phyloP scores from a whole-genome alignment of 2,888 invertebrate genomes.

The Mayetiola destructor region DNA sequence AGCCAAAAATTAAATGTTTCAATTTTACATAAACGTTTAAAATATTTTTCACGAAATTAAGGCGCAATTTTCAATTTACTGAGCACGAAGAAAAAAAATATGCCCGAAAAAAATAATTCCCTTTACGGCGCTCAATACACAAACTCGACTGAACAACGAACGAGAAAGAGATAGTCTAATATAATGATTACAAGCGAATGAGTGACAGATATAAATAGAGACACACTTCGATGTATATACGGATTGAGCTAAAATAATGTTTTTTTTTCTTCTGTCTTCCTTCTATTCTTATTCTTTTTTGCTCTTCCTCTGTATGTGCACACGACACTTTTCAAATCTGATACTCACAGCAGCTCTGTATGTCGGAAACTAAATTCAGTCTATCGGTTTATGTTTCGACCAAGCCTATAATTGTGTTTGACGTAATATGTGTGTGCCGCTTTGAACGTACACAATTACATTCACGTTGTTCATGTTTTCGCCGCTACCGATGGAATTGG shows the following conservation, averaged over 20 bases:
- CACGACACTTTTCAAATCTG: constrained; percentile 10
- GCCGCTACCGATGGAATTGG: too few species aligned
- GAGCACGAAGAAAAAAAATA: background rate
- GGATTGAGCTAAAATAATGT: background rate
- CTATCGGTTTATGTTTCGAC: constrained; percentile 10
- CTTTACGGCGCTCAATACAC: background rate
- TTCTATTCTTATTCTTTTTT: background rate
- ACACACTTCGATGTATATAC: background rate
- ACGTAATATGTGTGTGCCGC: background rate
- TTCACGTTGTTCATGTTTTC: too few species aligned
- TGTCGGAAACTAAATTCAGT: constrained; percentile 11
- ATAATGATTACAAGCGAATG: background rate
- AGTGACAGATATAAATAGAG: too few species aligned
- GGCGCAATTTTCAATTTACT: background rate
- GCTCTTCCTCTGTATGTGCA: background rate
- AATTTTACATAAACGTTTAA: background rate
- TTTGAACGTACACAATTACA: background rate
- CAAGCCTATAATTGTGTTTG: constrained; percentile 9
- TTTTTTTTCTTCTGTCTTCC: background rate
- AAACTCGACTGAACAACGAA: background rate
- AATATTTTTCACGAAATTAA: constrained; percentile 1
- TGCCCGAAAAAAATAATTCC: background rate
- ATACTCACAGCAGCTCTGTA: constrained; percentile 12
- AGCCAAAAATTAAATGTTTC: background rate
- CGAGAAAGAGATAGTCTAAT: background rate